Conservation (phyloP, 2,888 invertebrate genomes). For the Xanthorhoe designata region DNA sequence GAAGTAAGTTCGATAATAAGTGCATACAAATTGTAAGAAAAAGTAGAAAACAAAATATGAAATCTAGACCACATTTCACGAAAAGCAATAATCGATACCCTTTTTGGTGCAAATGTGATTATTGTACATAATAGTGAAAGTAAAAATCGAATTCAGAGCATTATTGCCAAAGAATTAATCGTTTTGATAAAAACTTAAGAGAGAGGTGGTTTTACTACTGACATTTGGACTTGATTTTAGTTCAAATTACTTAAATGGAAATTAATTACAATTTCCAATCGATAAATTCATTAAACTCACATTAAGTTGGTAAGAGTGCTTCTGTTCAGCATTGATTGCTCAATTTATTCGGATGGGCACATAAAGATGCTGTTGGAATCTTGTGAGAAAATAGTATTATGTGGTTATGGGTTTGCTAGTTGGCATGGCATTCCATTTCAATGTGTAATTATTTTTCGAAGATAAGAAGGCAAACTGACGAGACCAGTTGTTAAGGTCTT, state of each 20-base stretch:
- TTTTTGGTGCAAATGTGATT: conserved; percentile 25
- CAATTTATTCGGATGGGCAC: conserved; percentile 28
- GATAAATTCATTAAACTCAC: conserved; percentile 36
- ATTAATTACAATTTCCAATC: conserved; percentile 39
- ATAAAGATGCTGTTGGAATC: conserved; percentile 25
- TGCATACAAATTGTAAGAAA: no score
- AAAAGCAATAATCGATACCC: conserved; percentile 16
- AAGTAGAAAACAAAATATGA: not conserved
- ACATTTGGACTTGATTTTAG: conserved; percentile 40
- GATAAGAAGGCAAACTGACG: not conserved
- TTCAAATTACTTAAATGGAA: conserved; percentile 30
- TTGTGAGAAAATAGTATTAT: conserved; percentile 10
- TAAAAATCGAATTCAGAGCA: conserved; percentile 53
- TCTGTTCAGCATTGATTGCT: conserved; percentile 31
- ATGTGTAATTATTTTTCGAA: not conserved
- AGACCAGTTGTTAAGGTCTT: not conserved
- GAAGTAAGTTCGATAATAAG: not conserved
- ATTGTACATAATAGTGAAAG: conserved; percentile 49
- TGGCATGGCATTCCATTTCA: conserved; percentile 6
- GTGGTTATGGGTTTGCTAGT: not conserved
- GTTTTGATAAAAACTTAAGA: conserved; percentile 38
- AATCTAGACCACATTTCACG: not conserved
- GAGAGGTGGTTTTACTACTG: conserved; percentile 47
- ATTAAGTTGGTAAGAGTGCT: conserved; percentile 26
- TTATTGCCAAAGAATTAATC: conserved; percentile 52